Evolutionary conservation across 2,113 vertebrate genomes (phyloP).

Genomic region (Cebus imitator): DNA sequence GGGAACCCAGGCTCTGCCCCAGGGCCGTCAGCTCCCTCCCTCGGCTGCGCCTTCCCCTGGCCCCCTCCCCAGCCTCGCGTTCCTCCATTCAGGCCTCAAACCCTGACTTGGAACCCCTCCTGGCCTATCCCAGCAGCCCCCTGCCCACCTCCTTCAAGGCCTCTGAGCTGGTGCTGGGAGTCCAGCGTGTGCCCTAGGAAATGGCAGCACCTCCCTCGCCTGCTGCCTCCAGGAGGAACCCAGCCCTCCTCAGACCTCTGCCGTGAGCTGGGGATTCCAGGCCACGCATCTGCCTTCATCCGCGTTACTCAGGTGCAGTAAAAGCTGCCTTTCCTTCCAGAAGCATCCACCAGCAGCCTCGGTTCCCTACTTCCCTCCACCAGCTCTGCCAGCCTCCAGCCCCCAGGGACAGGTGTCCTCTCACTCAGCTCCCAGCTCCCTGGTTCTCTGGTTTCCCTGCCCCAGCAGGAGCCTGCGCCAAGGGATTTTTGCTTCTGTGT

Average conservation of each 20-base stretch:
- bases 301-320: not conserved
- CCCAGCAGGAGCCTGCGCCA: not conserved
- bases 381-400: not conserved
- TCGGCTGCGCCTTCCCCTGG: fast-evolving
- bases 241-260: too few species aligned
- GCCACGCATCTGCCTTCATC: not conserved
- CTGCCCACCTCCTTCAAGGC: not conserved
- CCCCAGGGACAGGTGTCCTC: not conserved
- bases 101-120: not conserved
- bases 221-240: not conserved
- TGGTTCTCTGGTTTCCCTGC: not conserved
- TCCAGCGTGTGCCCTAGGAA: not conserved
- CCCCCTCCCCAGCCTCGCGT: not conserved
- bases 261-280: not conserved
- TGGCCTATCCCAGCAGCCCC: not conserved
- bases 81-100: not conserved
- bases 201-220: not conserved
- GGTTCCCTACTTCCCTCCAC: not conserved
- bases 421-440: not conserved
- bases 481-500: not conserved
- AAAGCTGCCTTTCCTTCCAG: not conserved
- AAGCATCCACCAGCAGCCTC: not conserved
- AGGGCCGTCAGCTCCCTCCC: not conserved
- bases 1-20: not conserved
- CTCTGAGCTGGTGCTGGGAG: not conserved